These are phyloP conservation scores for Amiota minor DNA, from an alignment of 2,888 invertebrate genomes.

Conservation along the genomic window DNA sequence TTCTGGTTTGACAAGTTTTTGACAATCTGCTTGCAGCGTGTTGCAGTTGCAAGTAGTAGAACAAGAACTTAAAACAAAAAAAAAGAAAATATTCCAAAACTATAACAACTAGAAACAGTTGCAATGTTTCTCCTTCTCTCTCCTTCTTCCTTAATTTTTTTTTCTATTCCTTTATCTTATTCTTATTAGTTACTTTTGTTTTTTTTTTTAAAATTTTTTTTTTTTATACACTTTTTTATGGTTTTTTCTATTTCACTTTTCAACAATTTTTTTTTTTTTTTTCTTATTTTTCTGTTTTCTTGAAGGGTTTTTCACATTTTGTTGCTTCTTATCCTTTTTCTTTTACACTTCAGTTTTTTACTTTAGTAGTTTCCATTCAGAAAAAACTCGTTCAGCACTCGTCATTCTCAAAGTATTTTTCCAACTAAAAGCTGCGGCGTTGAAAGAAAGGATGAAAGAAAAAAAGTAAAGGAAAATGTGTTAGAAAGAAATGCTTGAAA, in stretches of 20 bases:
- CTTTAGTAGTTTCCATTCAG: conserved; percentile 15
- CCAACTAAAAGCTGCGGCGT: conserved; percentile 2
- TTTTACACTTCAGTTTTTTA: neutral
- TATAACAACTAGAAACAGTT: conserved; percentile 25
- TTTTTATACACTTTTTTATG: neutral
- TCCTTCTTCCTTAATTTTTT: neutral
- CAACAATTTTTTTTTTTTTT: conserved; percentile 8
- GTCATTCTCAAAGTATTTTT: conserved; percentile 4
- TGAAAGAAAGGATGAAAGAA: neutral
- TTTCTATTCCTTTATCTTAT: conserved; percentile 20
- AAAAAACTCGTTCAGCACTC: conserved; percentile 17
- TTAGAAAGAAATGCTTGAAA: neutral
- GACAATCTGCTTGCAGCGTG: conserved; percentile 44
- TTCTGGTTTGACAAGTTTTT: conserved; percentile 48
- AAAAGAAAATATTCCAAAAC: conserved; percentile 5
- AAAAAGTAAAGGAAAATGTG: neutral
- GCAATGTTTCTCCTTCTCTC: conserved; percentile 18
- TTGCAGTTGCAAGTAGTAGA: neutral
- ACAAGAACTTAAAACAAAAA: conserved; percentile 9
- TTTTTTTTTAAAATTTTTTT: conserved; percentile 15
- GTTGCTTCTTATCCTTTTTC: conserved; percentile 6
- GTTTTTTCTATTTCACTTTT: conserved; percentile 9
- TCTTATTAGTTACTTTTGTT: conserved; percentile 9
- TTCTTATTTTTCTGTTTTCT: conserved; percentile 21
- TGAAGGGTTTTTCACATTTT: conserved; percentile 26